Evolutionary conservation across 2,797 vertebrate genomes (phyloP).

Genomic region (Mormyrops boulengeri): DNA sequence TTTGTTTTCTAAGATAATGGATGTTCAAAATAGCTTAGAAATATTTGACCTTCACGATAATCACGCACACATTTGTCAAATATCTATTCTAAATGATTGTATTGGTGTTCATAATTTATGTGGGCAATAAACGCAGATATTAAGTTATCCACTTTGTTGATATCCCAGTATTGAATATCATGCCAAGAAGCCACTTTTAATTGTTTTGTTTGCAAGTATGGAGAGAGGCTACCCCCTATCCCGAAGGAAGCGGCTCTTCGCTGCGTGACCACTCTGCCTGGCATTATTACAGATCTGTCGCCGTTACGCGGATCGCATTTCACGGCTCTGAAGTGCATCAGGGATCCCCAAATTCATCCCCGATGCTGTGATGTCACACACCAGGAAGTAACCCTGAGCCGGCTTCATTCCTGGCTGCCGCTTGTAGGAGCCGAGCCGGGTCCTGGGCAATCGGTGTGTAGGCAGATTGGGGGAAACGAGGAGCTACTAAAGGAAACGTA

Average conservation of each 20-base stretch:
- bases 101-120: background rate
- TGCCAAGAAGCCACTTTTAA: background rate
- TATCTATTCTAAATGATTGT: background rate
- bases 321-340: conserved; percentile 43
- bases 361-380: conserved; percentile 56
- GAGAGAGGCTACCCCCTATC: background rate
- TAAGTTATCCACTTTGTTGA: background rate
- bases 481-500: background rate
- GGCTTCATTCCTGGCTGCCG: background rate
- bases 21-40: background rate
- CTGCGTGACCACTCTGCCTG: background rate
- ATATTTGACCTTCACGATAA: background rate
- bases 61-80: background rate
- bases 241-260: background rate
- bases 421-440: background rate
- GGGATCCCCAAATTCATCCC: conserved; percentile 61
- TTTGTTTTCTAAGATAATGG: background rate
- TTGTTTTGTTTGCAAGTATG: background rate
- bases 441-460: background rate
- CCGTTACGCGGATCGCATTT: conserved; percentile 54
- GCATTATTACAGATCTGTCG: conserved; percentile 4
- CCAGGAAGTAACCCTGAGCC: conserved; percentile 16
- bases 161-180: conserved; percentile 1
- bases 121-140: background rate
- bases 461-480: background rate